A percentile compares a stretch with the other conserved stretches of the same genome.
These are phyloP conservation scores for Patella vulgata DNA, from an alignment of 1,140 invertebrate genomes.

Conservation along the genomic window DNA sequence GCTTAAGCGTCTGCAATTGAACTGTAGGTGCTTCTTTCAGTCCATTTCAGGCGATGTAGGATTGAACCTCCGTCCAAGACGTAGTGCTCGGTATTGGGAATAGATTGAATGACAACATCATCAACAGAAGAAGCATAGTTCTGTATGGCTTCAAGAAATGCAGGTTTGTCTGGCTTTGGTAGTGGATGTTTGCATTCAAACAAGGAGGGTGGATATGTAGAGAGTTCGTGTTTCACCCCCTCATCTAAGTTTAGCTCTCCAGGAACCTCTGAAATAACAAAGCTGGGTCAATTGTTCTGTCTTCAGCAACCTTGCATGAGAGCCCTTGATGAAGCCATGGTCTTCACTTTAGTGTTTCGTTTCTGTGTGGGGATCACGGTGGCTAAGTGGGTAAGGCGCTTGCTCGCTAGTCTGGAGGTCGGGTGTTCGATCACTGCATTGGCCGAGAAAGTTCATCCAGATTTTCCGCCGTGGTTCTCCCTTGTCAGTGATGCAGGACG, in stretches of 20 bases:
- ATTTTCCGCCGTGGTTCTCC: too few species aligned
- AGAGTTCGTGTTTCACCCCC: background rate
- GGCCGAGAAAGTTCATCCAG: too few species aligned
- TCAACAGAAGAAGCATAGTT: background rate
- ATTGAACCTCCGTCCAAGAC: constrained; percentile 1
- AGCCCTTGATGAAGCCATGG: background rate
- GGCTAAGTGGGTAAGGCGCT: too few species aligned
- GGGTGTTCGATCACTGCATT: too few species aligned
- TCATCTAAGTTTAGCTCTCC: background rate
- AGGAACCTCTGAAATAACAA: constrained; percentile 1
- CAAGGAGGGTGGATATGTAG: too few species aligned
- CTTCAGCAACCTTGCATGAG: background rate
- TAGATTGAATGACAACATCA: too few species aligned
- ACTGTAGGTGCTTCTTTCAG: constrained; percentile 14
- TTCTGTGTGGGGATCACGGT: too few species aligned
- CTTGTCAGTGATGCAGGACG: too few species aligned
- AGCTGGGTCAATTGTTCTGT: constrained; percentile 2
- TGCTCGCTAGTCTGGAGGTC: too few species aligned
- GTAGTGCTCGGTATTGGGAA: too few species aligned
- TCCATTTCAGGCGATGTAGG: constrained; percentile 25
- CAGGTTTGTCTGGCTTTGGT: background rate
- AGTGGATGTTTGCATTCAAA: background rate
- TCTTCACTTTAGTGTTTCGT: background rate
- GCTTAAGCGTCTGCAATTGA: constrained; percentile 11
- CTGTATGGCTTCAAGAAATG: constrained; percentile 1